Base-by-base conservation (phyloP, 2,888 invertebrate genomes). In the Dermolepida albohirtum region DNA sequence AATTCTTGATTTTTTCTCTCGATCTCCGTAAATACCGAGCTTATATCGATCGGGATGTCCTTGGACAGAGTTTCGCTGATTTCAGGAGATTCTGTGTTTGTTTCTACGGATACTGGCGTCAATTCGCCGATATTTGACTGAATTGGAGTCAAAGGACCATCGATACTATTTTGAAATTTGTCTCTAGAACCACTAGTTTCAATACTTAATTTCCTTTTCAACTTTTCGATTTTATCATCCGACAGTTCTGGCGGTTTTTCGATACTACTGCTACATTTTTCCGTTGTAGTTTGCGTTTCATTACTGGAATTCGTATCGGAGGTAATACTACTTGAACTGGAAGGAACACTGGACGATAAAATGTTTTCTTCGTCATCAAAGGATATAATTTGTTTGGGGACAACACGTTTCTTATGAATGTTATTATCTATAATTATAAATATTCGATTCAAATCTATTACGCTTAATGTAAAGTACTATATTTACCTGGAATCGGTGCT, bases 341-440 rank as follows among this genome's bases (percentile, higher is more conserved):
- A 81, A 16, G 80, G 80, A 41, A 80, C 74, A 67, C 80, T 81
- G 16, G 81, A 80, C 7, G 81, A 81, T 52, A 82, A 73, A 51
- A 81, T 77, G 40, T 75, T 77, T 66, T 77, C 80, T 44, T 86
- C 86, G 66, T 89, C 89, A 77, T 90, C 90, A 81, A 91, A 91
- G 43, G 89, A 89, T 68, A 91, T 89, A 74, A 90, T 86, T 75
- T 89, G 88, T n/a, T 88, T 85, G 16, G 87, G 86, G 54, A 89
- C 87, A 73, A 80, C 81, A 64, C 78, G 77, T 80, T 88, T 88
- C 78, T 85, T 87, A 69, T 83, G 84, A 72, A 85, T 68, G 29
- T 66, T 70, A n/a, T 54, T 67, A 16, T 51, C 68, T 68, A 57
- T 14, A 68, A 69, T 52, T 5, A 11, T 5, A 10, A 52, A 52